Evolutionary conservation across 2,113 vertebrate genomes (phyloP), one percentile per base, ranked within the genome.

Genomic region (Ochotona curzoniae): DNA sequence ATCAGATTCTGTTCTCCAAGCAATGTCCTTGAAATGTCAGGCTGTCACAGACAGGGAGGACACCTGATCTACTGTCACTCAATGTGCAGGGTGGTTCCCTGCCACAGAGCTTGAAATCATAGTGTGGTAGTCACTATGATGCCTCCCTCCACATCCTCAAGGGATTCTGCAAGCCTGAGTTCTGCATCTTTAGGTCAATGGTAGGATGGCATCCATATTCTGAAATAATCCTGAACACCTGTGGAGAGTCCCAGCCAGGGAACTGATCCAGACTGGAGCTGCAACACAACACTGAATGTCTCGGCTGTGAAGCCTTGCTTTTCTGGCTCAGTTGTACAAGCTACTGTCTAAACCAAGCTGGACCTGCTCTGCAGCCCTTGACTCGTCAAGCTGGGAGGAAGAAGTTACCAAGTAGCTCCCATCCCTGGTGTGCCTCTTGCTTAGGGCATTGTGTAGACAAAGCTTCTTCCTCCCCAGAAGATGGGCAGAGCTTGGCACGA

Each of bases 361-460:
- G 35, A n/a, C 23, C 1, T 2, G 8, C 25, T 4, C 26, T 75
- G 20, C 0, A 66, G 61, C 32, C 18, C 1, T n/a, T 83, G 78
- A 44, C 47, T 89, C 11, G 76, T 54, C 69, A 11, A 10, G 70
- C 70, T 49, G 25, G 13, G 47, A 38, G 47, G 51, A 44, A 35
- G 44, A 10, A 57, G 35, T 25, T 20, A 0, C 28, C 1, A 14
- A 54, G 17, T 20, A 23, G 1, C 60, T 17, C 47, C 5, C 5
- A 0, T 18, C 51, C 17, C 1, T 3, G 9, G 2, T 1, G 1
- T 32, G n/a, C 21, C 32, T 17, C 13, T 63, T 7, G 26, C 69
- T 32, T 14, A 17, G 0, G 0, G 49, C 35, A 26, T 70, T 15
- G 15, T 49, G 17, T 23, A 81, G 8, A n/a, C 12, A 35, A 23